Evolutionary conservation across 2,888 invertebrate genomes (phyloP).

Genomic region (Eupithecia abbreviata): DNA sequence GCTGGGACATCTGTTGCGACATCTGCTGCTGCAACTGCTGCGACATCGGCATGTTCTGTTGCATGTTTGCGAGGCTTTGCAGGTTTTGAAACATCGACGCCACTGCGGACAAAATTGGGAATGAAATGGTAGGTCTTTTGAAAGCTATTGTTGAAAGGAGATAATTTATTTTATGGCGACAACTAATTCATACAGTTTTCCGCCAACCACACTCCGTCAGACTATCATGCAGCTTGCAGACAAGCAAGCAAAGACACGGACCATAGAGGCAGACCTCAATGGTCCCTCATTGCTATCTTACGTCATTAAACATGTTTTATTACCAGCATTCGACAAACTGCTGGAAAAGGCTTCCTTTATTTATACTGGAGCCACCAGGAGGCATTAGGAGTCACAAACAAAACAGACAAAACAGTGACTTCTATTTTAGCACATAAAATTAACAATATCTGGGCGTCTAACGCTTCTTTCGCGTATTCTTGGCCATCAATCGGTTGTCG

Average conservation of each 20-base stretch:
- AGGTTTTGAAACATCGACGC: constrained; percentile 87
- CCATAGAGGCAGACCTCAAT: background rate
- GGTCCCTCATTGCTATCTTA: background rate
- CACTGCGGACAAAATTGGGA: constrained; percentile 78
- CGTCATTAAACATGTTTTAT: background rate
- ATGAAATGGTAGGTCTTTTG: constrained; percentile 29
- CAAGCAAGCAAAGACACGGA: background rate
- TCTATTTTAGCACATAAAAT: too few relatives aligned
- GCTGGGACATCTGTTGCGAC: constrained; percentile 81
- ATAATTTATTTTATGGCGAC: background rate
- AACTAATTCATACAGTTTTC: background rate
- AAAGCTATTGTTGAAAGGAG: background rate
- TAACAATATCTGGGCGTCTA: too few relatives aligned
- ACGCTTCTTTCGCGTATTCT: too few relatives aligned
- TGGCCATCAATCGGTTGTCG: too few relatives aligned
- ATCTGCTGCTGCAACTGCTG: constrained; percentile 85
- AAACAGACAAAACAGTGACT: too few relatives aligned
- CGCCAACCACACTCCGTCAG: background rate
- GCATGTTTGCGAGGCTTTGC: constrained; percentile 81
- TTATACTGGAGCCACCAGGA: too few relatives aligned
- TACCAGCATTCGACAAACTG: background rate
- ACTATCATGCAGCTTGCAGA: background rate
- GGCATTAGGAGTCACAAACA: too few relatives aligned
- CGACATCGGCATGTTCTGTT: constrained; percentile 80
- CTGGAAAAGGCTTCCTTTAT: background rate